Evolutionary conservation across 2,113 vertebrate species (phyloP).

Genomic region (Cavia porcellus): DNA sequence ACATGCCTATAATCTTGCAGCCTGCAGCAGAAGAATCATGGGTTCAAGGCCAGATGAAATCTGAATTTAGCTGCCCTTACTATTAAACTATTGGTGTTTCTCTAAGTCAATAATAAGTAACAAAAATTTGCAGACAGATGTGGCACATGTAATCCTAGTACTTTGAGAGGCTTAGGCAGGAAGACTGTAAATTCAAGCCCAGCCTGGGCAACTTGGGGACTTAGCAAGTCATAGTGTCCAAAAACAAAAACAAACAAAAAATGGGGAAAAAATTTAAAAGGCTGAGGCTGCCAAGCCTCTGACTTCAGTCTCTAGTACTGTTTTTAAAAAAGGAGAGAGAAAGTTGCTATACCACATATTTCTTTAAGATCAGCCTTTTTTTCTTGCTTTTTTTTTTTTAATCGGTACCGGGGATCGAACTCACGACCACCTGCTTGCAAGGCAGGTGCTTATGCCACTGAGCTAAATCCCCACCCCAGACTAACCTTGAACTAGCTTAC

Average conservation of each 20-base stretch:
- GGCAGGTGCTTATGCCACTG: too few species aligned
- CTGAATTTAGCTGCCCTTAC: constrained; percentile 25
- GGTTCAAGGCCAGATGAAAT: neutral
- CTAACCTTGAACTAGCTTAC: neutral
- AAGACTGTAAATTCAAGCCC: neutral
- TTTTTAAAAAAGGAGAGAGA: neutral
- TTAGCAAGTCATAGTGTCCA: neutral
- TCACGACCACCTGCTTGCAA: too few species aligned
- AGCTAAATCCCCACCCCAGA: neutral
- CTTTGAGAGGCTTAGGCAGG: neutral
- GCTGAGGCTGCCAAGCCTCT: neutral
- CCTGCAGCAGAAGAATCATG: neutral
- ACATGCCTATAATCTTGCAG: neutral
- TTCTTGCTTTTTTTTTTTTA: too few species aligned
- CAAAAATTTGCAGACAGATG: neutral
- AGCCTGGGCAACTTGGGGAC: neutral
- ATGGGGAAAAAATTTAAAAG: neutral
- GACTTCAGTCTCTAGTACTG: neutral
- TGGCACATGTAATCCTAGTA: neutral
- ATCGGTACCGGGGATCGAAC: too few species aligned
- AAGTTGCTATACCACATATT: constrained; percentile 10
- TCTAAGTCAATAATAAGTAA: constrained; percentile 54
- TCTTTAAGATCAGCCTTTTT: neutral
- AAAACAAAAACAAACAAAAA: neutral
- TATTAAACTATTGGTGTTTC: neutral